Percentiles rank a stretch among this genome's conserved stretches.
Evolutionary conservation across 2,797 vertebrate genomes (phyloP).

Genomic region (Trematomus bernacchii): DNA sequence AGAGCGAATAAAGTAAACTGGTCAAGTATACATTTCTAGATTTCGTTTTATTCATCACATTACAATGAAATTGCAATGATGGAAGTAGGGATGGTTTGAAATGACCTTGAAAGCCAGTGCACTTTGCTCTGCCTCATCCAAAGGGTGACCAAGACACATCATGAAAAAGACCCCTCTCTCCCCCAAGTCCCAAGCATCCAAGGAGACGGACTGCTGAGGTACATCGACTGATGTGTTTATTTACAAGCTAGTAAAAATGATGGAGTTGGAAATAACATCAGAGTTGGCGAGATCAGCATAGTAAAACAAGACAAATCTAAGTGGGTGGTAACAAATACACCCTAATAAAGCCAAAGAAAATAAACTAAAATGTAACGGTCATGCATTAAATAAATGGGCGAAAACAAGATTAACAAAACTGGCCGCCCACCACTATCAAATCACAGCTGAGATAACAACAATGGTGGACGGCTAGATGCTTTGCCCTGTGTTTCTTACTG

Average conservation of each 20-base stretch:
- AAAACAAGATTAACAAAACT: constrained; percentile 21
- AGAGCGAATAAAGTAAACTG: too few relatives aligned
- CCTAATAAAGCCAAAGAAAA: constrained; percentile 23
- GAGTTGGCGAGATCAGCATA: constrained; percentile 10
- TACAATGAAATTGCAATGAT: not conserved
- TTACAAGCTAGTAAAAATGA: constrained; percentile 54
- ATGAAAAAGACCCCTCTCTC: constrained; percentile 3
- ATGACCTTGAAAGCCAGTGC: not conserved
- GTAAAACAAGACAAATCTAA: constrained; percentile 28
- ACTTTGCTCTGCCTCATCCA: not conserved
- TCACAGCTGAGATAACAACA: constrained; percentile 23
- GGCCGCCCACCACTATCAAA: constrained; percentile 5
- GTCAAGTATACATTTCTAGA: too few relatives aligned
- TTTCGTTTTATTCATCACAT: not conserved
- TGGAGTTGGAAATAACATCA: constrained; percentile 41
- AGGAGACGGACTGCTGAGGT: constrained; percentile 16
- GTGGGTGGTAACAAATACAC: constrained; percentile 30
- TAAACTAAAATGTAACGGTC: not conserved
- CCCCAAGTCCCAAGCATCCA: constrained; percentile 5
- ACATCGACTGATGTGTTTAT: constrained; percentile 38
- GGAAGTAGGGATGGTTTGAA: not conserved
- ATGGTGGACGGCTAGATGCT: not conserved
- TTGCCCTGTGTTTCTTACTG: not conserved
- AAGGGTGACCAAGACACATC: not conserved
- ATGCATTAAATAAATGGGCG: constrained; percentile 30